Conservation (phyloP, 2,888 invertebrate genomes). For the Himalopsyche kuldschensis region DNA sequence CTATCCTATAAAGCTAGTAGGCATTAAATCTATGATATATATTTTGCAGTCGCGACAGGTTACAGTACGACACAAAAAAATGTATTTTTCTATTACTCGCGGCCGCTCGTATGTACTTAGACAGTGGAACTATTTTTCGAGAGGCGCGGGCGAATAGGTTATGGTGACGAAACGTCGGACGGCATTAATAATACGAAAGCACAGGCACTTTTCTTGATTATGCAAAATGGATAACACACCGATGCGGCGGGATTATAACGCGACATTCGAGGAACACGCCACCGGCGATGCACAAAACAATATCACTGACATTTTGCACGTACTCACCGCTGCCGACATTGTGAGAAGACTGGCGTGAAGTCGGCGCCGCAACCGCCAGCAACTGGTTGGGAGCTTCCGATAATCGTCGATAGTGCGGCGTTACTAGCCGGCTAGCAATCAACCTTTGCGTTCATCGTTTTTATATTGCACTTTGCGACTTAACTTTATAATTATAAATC, state of each 20-base stretch:
- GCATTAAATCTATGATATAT: neutral
- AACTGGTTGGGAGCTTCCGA: constrained; percentile 19
- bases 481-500: too few species aligned
- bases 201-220: constrained; percentile 20
- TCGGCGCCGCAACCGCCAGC: constrained; percentile 5
- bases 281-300: constrained; percentile 30
- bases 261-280: constrained; percentile 15
- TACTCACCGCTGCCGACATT: constrained; percentile 28
- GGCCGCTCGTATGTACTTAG: neutral
- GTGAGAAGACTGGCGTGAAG: constrained; percentile 28
- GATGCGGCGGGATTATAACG: constrained; percentile 25
- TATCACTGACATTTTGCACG: constrained; percentile 25
- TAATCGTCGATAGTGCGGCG: constrained; percentile 22
- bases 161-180: constrained; percentile 23
- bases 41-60: neutral
- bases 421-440: neutral
- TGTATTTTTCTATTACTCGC: constrained; percentile 12
- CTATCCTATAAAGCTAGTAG: neutral
- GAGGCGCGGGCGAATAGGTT: constrained; percentile 18
- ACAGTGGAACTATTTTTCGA: constrained; percentile 11
- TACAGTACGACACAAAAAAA: constrained; percentile 6
- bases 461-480: too few species aligned
- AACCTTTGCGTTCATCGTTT: neutral
- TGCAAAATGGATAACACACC: constrained; percentile 3
- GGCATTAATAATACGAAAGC: constrained; percentile 13